Evolutionary conservation across 2,113 vertebrate species (phyloP).

Genomic region (Sminthopsis crassicaudata): DNA sequence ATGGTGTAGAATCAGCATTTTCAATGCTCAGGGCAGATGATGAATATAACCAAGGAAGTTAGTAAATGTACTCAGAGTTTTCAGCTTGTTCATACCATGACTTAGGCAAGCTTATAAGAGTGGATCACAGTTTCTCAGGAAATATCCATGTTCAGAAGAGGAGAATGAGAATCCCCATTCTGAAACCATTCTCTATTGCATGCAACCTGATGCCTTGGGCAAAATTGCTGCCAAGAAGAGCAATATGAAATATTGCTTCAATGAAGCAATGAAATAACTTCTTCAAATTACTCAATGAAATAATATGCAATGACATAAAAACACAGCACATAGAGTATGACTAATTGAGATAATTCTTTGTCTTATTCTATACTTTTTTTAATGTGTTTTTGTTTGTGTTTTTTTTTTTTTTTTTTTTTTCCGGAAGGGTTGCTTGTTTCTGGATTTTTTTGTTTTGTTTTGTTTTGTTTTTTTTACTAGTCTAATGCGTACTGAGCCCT

Average conservation of each 20-base stretch:
- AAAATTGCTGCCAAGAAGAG: not conserved
- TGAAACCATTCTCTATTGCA: not conserved
- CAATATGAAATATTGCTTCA: not conserved
- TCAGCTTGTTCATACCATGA: not conserved
- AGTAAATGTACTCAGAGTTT: not conserved
- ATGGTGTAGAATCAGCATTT: too few species aligned
- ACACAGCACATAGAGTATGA: not conserved
- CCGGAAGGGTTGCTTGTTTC: not conserved
- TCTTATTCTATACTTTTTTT: not conserved
- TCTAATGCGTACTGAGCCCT: not conserved
- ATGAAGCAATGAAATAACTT: too few species aligned
- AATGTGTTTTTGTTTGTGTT: not conserved
- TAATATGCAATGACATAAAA: not conserved
- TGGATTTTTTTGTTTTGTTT: not conserved
- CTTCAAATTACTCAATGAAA: not conserved
- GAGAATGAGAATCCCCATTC: not conserved
- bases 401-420: not conserved
- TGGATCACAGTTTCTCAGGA: not conserved
- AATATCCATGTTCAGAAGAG: slow-evolving; percentile 9
- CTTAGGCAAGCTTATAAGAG: not conserved
- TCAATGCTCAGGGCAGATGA: not conserved
- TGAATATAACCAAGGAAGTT: not conserved
- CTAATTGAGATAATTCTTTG: not conserved
- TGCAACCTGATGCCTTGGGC: not conserved
- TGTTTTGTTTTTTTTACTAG: not conserved